A percentile compares a stretch with the other conserved stretches of the same genome.
Evolutionary conservation across 1,140 invertebrate species (phyloP).

Genomic region (Drosophila littoralis): DNA sequence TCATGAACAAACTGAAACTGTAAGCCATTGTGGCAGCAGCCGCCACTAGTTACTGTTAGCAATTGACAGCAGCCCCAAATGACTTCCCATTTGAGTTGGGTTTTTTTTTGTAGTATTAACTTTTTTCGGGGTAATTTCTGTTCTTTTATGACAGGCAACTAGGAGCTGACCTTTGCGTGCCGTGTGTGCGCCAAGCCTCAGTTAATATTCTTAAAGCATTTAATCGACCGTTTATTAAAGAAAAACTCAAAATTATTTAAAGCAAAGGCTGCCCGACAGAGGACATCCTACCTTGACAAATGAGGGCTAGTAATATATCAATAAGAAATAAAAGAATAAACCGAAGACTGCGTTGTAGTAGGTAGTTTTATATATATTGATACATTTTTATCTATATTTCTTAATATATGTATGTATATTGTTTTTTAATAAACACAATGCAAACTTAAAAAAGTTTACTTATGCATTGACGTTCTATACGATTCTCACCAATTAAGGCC

Average conservation of each 20-base stretch:
- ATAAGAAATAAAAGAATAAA: no score
- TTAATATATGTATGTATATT: no score
- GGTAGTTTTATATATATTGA: no score
- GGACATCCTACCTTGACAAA: not conserved
- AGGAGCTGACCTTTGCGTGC: constrained; percentile 17
- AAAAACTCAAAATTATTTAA: constrained; percentile 7
- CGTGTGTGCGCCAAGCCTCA: no score
- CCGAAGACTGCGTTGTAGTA: no score
- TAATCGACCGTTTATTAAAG: constrained; percentile 12
- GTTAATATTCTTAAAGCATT: constrained; percentile 13
- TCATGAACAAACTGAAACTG: constrained; percentile 45
- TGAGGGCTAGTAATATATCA: no score
- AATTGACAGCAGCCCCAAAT: constrained; percentile 35
- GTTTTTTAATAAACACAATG: no score
- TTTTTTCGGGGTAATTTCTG: not conserved
- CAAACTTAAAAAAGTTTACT: no score
- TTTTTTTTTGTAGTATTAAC: not conserved
- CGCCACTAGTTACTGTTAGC: constrained; percentile 19
- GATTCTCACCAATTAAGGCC: no score
- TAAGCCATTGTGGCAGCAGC: constrained; percentile 24
- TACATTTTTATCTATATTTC: no score
- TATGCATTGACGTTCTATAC: no score
- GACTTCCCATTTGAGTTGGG: not conserved
- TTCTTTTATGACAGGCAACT: constrained; percentile 4
- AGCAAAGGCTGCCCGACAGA: not conserved